Base-by-base conservation (phyloP, 1,140 invertebrate species). In the Cecropterus lyciades region DNA sequence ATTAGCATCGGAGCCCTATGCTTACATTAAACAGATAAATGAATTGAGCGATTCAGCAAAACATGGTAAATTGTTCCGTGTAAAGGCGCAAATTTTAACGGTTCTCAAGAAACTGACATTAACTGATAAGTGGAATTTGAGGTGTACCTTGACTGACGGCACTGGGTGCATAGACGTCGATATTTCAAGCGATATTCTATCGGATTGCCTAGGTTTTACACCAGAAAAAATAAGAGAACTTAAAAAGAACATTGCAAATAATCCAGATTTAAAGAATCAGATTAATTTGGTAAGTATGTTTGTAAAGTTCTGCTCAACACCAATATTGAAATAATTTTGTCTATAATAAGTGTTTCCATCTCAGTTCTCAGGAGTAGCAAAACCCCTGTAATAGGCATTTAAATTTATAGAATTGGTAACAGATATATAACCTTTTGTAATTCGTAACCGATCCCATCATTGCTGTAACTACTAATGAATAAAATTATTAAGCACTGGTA, bases 21-120 rank as follows among this genome's bases (percentile, higher is more conserved):
- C 88, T 3, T 92, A 91, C 73, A 82, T 93, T 30, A 92, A 92
- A 68, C 89, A 92, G 60, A 85, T 93, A 37, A 82, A 80, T 6
- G 85, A 89, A 15, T 56, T 89, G 53, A 68, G 53, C 42, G 77
- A 84, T 0, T 59, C 15, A 15, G 65, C 73, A 16, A 83, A 69
- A 67, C n/a, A 33, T 3, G 79, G 84, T 0, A 86, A 75, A 73
- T 82, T 84, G 5, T 92, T 87, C 52, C 75, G 66, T 66, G 79
- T 92, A 3, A 92, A 90, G 59, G 89, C 74, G 3, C 88, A 89
- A 62, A 85, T 92, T 52, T 77, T 87, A 49, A 89, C 79, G 57
- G 65, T 92, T 16, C 51, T 92, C 3, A 82, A 85, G 0, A 91
- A 90, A 62, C 67, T 91, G 42, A 79, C 80, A 6, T 77, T 89